Conservation (phyloP, 1,140 invertebrate species). For the Musca domestica region DNA sequence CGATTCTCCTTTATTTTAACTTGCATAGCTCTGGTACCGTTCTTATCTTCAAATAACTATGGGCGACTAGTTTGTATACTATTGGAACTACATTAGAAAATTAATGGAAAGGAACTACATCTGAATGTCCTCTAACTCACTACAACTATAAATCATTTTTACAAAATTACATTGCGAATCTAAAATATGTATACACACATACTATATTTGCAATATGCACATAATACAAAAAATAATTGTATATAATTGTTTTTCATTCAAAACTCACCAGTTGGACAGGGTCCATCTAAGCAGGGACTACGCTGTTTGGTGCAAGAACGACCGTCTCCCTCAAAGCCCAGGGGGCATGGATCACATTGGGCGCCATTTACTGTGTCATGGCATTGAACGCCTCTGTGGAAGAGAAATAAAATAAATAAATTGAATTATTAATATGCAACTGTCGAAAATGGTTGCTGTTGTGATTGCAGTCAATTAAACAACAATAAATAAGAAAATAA, state of each 20-base stretch:
- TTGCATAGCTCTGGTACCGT: too few species aligned
- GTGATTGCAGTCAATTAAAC: slow-evolving; percentile 30
- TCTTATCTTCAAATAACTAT: too few species aligned
- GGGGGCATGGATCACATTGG: slow-evolving; percentile 80
- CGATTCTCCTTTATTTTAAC: too few species aligned
- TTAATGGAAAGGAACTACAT: too few species aligned
- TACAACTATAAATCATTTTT: too few species aligned
- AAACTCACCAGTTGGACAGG: slow-evolving; percentile 67
- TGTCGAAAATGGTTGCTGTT: slow-evolving; percentile 43
- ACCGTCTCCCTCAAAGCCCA: slow-evolving; percentile 81
- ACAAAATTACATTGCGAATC: too few species aligned
- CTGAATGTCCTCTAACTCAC: too few species aligned
- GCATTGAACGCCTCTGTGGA: slow-evolving; percentile 70
- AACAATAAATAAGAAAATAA: slow-evolving; percentile 28
- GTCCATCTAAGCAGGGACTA: slow-evolving; percentile 68
- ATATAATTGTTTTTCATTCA: slow-evolving; percentile 14
- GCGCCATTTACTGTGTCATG: slow-evolving; percentile 70
- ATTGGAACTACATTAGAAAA: too few species aligned
- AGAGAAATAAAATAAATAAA: slow-evolving; percentile 25
- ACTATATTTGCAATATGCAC: too few species aligned
- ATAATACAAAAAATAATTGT: too few species aligned
- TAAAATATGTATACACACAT: too few species aligned
- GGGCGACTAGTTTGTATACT: too few species aligned
- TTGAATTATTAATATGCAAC: slow-evolving; percentile 39
- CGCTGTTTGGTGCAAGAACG: slow-evolving; percentile 64